These are phyloP conservation scores for Colius striatus DNA, from an alignment of 2,113 vertebrate species.

Conservation along the genomic window DNA sequence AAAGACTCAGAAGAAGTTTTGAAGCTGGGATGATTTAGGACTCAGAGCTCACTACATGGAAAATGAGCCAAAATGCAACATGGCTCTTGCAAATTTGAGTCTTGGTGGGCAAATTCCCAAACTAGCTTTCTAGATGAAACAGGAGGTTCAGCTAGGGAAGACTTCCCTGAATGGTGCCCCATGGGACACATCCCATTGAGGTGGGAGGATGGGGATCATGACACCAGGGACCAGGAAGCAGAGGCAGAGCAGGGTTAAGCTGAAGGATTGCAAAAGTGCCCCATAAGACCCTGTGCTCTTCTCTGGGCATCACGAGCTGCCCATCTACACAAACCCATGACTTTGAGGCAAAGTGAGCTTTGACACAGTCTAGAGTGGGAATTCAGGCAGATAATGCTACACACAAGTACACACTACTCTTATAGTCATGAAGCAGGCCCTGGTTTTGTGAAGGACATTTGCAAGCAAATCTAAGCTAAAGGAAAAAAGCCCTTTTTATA, in stretches of 20 bases:
- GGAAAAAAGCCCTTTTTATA: neutral
- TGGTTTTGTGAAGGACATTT: neutral
- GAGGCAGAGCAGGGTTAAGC: neutral
- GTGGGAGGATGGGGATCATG: neutral
- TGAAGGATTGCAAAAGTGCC: neutral
- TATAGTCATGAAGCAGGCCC: neutral
- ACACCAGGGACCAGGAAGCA: fast-evolving
- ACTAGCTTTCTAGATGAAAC: neutral
- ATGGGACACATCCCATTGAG: fast-evolving
- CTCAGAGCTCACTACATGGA: neutral
- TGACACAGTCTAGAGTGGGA: neutral
- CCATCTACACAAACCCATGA: neutral
- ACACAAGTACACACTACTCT: neutral
- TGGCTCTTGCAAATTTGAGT: neutral
- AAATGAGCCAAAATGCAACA: neutral
- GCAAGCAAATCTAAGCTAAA: neutral
- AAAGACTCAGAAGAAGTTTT: neutral
- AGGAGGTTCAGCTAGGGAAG: neutral
- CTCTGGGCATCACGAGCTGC: neutral
- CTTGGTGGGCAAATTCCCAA: neutral
- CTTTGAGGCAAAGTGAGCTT: fast-evolving
- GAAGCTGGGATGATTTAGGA: neutral
- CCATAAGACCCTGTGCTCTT: neutral
- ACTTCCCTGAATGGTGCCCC: neutral
- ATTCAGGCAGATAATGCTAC: neutral